Conservation (phyloP, 2,113 vertebrate genomes). For the Spilogale gracilis region DNA sequence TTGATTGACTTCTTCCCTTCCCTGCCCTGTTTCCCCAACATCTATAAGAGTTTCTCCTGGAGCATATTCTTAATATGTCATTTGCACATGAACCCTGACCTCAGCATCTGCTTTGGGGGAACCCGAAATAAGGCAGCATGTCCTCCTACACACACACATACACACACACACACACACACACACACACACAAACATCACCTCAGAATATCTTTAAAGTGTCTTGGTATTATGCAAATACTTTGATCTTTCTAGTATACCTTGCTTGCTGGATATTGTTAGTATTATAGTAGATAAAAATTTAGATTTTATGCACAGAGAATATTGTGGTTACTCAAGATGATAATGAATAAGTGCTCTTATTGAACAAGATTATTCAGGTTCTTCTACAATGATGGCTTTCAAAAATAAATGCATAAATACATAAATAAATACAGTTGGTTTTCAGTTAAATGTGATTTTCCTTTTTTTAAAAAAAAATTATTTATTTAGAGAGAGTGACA, state of each 20-base stretch:
- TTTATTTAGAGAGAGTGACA: too few relatives aligned
- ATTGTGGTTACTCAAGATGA: neutral
- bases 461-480: too few relatives aligned
- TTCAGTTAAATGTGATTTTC: slow-evolving; percentile 10
- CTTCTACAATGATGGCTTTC: neutral
- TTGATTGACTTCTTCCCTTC: neutral
- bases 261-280: neutral
- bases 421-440: neutral
- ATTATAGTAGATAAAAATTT: neutral
- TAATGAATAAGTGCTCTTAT: neutral
- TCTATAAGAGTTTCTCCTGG: neutral
- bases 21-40: neutral
- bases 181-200: neutral
- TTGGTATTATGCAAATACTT: neutral
- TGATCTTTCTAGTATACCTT: neutral
- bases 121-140: neutral
- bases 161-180: neutral
- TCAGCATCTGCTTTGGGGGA: neutral
- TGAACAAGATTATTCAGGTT: neutral
- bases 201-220: neutral
- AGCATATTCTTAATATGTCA: neutral
- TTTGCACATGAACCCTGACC: neutral
- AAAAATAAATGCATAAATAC: neutral
- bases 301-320: neutral
- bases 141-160: neutral